Evolutionary conservation across 2,113 vertebrate species (phyloP).

Genomic region (Vulpes lagopus): DNA sequence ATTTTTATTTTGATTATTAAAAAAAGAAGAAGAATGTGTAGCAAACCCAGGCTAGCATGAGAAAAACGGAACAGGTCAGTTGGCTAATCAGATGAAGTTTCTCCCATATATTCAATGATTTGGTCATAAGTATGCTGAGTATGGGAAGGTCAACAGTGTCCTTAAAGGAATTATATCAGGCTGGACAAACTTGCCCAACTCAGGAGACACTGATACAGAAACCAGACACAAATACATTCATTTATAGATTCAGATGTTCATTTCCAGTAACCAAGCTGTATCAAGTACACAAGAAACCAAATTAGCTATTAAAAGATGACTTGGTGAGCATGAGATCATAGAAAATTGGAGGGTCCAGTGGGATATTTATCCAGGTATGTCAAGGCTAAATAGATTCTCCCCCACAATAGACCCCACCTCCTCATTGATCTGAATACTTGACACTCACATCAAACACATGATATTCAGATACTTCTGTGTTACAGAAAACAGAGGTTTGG

Average conservation of each 20-base stretch:
- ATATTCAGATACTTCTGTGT: constrained; percentile 16
- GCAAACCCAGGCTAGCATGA: neutral
- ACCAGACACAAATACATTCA: neutral
- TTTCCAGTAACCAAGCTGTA: neutral
- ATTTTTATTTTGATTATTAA: neutral
- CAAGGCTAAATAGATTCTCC: neutral
- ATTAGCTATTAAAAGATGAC: neutral
- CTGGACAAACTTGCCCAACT: constrained; percentile 18
- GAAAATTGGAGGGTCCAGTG: neutral
- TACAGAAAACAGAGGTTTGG: neutral
- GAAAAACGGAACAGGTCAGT: neutral
- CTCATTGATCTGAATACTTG: neutral
- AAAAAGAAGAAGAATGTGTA: constrained; percentile 1
- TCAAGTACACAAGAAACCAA: neutral
- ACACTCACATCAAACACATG: neutral
- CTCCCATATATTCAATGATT: neutral
- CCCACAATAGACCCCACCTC: neutral
- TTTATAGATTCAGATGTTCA: neutral
- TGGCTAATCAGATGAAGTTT: neutral
- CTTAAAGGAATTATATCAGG: neutral
- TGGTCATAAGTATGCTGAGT: neutral
- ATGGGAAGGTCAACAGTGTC: neutral
- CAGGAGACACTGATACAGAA: neutral
- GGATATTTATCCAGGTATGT: neutral
- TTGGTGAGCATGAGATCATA: neutral